phyloP scores from a whole-genome alignment of 2,113 vertebrate genomes.

The Serilophus lunatus region DNA sequence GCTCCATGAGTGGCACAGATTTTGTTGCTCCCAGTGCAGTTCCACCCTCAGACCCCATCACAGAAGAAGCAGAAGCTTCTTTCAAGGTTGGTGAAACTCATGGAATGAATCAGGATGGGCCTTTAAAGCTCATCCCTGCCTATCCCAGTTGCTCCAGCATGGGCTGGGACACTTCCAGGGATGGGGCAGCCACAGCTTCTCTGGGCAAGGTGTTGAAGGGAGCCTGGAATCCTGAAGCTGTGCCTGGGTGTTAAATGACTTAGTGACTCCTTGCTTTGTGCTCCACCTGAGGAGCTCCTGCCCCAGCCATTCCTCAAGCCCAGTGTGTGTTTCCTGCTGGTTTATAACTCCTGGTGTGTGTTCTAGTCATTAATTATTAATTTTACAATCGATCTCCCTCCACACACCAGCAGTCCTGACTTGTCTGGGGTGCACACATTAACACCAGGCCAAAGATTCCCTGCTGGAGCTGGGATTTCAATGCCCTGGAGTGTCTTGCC shows the following conservation, averaged over 20 bases:
- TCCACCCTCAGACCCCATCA: background rate
- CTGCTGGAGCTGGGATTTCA: background rate
- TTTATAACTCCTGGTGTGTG: rapidly evolving
- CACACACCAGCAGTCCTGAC: rapidly evolving
- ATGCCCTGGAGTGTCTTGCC: rapidly evolving
- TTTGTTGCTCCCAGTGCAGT: background rate
- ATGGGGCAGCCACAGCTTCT: background rate
- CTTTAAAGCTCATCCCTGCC: background rate
- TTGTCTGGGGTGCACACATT: too few relatives aligned
- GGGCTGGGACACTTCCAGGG: background rate
- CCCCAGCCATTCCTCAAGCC: background rate
- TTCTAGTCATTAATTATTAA: background rate
- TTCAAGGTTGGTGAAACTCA: background rate
- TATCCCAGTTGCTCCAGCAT: background rate
- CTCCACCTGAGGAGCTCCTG: background rate
- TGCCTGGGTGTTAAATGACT: background rate
- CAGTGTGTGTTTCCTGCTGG: background rate
- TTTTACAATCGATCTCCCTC: background rate
- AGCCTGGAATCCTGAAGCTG: background rate
- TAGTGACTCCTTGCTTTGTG: background rate
- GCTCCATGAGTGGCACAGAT: background rate
- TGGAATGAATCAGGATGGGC: too few relatives aligned
- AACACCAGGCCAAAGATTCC: rapidly evolving
- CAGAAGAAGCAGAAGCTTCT: background rate
- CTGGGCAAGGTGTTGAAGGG: background rate